phyloP scores from a whole-genome alignment of 2,888 invertebrate species.

The Chrysopilus asiliformis region DNA sequence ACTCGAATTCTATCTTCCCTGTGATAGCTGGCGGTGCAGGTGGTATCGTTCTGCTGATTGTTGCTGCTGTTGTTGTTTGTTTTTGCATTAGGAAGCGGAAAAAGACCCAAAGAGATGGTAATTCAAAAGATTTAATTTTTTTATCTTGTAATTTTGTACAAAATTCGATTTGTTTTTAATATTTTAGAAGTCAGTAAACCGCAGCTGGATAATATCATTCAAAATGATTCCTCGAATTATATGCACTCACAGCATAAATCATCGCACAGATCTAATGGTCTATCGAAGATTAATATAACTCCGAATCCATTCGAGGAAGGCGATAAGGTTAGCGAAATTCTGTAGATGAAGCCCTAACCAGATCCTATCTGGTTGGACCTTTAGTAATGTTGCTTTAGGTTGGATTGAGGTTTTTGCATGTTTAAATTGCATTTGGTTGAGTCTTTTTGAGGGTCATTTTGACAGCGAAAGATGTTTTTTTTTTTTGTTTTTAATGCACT shows the following conservation, averaged over 20 bases:
- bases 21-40: slow-evolving; percentile 30
- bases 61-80: slow-evolving; percentile 28
- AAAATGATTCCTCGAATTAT: too few species aligned
- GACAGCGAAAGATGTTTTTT: too few species aligned
- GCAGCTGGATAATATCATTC: slow-evolving; percentile 33
- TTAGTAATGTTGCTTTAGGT: neutral
- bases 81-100: slow-evolving; percentile 29
- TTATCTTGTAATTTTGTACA: too few species aligned
- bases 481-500: too few species aligned
- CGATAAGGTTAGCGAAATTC: slow-evolving; percentile 28
- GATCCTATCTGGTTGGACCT: neutral
- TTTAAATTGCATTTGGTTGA: neutral
- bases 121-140: slow-evolving; percentile 3
- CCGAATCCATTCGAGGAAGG: slow-evolving; percentile 34
- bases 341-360: slow-evolving; percentile 1
- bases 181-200: slow-evolving; percentile 31
- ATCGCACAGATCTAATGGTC: slow-evolving; percentile 30
- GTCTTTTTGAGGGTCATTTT: neutral
- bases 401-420: neutral
- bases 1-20: slow-evolving; percentile 27
- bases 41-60: slow-evolving; percentile 26
- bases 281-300: slow-evolving; percentile 35
- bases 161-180: too few species aligned
- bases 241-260: slow-evolving; percentile 28
- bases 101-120: slow-evolving; percentile 30